Evolutionary conservation across 2,888 invertebrate genomes (phyloP).

Genomic region (Furcula furcula): DNA sequence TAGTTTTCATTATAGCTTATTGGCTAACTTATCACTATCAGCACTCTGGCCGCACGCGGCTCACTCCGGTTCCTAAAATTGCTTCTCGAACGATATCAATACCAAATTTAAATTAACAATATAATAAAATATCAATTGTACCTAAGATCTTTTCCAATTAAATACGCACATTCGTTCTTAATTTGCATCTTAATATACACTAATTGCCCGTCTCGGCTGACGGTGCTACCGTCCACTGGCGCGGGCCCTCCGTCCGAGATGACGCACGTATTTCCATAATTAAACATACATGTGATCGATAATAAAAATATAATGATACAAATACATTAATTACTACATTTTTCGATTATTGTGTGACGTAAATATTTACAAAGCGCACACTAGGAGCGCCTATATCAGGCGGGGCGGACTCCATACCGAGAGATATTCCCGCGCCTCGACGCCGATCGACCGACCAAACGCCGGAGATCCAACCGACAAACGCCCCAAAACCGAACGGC

Average conservation of each 20-base stretch:
- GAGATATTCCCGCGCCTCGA: slow-evolving; percentile 39
- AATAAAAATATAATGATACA: slow-evolving; percentile 82
- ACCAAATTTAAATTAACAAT: slow-evolving; percentile 80
- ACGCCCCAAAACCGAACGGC: slow-evolving; percentile 65
- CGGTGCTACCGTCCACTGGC: slow-evolving; percentile 25
- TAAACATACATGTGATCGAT: slow-evolving; percentile 79
- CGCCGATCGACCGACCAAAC: slow-evolving; percentile 46
- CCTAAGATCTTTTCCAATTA: slow-evolving; percentile 79
- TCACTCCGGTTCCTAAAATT: slow-evolving; percentile 66
- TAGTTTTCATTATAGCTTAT: slow-evolving; percentile 77
- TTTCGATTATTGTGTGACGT: slow-evolving; percentile 81
- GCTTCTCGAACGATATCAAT: slow-evolving; percentile 78
- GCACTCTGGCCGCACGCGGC: slow-evolving; percentile 69
- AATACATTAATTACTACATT: slow-evolving; percentile 79
- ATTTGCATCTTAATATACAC: slow-evolving; percentile 67
- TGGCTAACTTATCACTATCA: slow-evolving; percentile 76
- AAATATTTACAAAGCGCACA: slow-evolving; percentile 80
- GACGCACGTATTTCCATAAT: slow-evolving; percentile 59
- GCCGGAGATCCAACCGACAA: slow-evolving; percentile 70
- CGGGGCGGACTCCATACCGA: slow-evolving; percentile 63
- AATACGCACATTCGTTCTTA: slow-evolving; percentile 70
- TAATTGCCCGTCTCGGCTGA: slow-evolving; percentile 43
- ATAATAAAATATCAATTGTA: slow-evolving; percentile 82
- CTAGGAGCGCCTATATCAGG: slow-evolving; percentile 69
- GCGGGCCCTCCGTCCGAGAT: slow-evolving; percentile 41